Conservation (phyloP, 2,888 invertebrate genomes). For the Cantharis rustica region DNA sequence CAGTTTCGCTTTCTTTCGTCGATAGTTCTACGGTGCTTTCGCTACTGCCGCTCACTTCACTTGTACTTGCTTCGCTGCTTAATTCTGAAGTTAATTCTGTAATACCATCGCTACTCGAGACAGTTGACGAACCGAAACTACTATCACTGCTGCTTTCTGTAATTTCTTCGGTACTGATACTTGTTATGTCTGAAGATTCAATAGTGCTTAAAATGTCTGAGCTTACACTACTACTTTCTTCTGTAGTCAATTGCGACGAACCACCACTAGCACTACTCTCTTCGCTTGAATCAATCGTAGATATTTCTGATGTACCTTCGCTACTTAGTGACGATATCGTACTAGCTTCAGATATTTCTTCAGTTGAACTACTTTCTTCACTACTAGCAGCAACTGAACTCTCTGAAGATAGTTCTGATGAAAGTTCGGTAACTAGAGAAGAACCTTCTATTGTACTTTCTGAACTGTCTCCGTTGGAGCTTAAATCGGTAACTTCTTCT, state of each 20-base stretch:
- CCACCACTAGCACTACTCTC: neutral
- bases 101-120: neutral
- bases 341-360: slow-evolving; percentile 20
- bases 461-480: neutral
- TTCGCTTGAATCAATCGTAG: neutral
- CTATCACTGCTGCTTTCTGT: neutral
- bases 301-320: neutral
- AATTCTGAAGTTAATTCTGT: neutral
- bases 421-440: neutral
- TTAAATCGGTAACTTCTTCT: neutral
- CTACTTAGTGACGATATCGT: neutral
- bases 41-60: neutral
- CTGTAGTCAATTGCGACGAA: neutral
- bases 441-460: neutral
- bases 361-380: neutral
- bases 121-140: neutral
- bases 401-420: neutral
- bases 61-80: neutral
- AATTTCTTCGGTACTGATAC: neutral
- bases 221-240: neutral
- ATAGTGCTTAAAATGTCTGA: neutral
- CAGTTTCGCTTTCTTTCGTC: neutral
- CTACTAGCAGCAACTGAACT: neutral
- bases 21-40: slow-evolving; percentile 3
- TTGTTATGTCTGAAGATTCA: neutral